Percentiles rank a stretch among this genome's conserved stretches.
Evolutionary conservation across 1,140 invertebrate species (phyloP).

Genomic region (Camponotus vicinus): DNA sequence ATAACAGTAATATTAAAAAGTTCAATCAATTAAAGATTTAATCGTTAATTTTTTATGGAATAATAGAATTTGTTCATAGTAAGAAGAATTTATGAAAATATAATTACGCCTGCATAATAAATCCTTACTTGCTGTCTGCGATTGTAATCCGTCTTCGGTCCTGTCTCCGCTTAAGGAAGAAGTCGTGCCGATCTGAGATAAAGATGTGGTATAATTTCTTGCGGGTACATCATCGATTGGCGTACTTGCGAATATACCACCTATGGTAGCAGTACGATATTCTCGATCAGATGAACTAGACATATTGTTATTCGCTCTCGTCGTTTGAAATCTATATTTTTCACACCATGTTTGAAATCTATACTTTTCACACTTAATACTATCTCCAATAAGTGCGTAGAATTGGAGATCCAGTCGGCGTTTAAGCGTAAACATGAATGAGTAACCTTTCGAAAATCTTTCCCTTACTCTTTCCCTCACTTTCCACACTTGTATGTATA

Average conservation of each 20-base stretch:
- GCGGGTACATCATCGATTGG: neutral
- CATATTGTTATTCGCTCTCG: neutral
- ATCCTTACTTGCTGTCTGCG: neutral
- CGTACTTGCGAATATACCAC: neutral
- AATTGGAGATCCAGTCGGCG: neutral
- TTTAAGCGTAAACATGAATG: neutral
- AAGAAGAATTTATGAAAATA: neutral
- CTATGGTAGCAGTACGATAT: neutral
- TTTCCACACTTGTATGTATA: neutral
- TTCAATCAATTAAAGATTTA: neutral
- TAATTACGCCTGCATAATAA: neutral
- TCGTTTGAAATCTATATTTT: neutral
- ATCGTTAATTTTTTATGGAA: neutral
- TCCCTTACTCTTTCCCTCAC: neutral
- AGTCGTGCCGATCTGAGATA: constrained; percentile 1
- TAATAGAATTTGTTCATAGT: neutral
- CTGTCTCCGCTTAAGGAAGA: constrained; percentile 10
- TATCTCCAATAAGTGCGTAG: neutral
- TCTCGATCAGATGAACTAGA: neutral
- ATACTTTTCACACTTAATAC: neutral
- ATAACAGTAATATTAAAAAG: neutral
- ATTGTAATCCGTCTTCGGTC: neutral
- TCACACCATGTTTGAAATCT: neutral
- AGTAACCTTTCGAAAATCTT: neutral
- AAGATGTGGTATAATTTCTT: neutral